phyloP scores from a whole-genome alignment of 2,888 invertebrate genomes.

The Melanargia galathea region DNA sequence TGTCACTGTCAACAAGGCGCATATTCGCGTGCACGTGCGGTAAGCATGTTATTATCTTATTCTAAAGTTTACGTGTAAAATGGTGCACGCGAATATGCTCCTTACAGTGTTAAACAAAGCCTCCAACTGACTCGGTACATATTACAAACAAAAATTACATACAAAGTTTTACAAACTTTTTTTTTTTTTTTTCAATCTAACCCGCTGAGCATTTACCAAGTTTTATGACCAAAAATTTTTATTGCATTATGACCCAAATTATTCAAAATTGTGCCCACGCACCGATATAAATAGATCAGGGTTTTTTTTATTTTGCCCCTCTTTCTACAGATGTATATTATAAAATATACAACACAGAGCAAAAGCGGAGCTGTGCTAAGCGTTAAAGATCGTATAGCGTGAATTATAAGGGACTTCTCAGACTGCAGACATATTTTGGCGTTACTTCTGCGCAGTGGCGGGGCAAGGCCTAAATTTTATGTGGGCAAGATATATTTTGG shows the following conservation, averaged over 20 bases:
- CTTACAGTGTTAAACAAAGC: slow-evolving; percentile 21
- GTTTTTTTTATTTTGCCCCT: background rate
- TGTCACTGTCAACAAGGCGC: slow-evolving; percentile 17
- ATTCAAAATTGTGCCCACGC: background rate
- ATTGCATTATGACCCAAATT: background rate
- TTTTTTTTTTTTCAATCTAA: background rate
- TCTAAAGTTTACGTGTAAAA: slow-evolving; percentile 32
- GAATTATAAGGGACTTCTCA: background rate
- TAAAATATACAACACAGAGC: slow-evolving; percentile 8
- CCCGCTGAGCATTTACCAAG: background rate
- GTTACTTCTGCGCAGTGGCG: too few relatives aligned
- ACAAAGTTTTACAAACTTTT: too few relatives aligned
- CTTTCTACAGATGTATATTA: background rate
- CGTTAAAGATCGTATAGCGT: slow-evolving; percentile 13
- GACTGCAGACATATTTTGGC: background rate
- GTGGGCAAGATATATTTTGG: too few relatives aligned
- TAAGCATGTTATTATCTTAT: slow-evolving; percentile 27
- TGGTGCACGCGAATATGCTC: slow-evolving; percentile 31
- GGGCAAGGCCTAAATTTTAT: too few relatives aligned
- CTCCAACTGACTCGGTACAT: slow-evolving; percentile 10
- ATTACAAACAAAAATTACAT: slow-evolving; percentile 3
- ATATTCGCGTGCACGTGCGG: slow-evolving; percentile 23
- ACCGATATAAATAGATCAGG: background rate
- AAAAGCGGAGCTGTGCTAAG: slow-evolving; percentile 21
- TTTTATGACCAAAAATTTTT: background rate